Evolutionary conservation across 2,797 vertebrate species (phyloP).

Genomic region (Crenuchus spilurus): DNA sequence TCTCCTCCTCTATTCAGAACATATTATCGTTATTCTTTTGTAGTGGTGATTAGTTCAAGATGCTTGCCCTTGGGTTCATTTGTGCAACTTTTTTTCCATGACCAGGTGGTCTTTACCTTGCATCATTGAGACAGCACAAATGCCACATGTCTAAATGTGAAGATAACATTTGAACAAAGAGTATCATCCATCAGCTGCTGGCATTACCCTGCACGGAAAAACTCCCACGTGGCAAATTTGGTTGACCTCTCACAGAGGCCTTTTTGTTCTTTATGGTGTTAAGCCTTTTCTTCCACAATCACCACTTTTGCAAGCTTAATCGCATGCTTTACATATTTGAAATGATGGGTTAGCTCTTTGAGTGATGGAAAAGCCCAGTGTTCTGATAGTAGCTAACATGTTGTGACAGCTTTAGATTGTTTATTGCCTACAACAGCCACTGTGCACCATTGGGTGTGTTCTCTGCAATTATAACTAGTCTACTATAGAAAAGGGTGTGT

Average conservation of each 20-base stretch:
- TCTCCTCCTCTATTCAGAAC: too few species aligned
- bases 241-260: slow-evolving; percentile 61
- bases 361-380: background rate
- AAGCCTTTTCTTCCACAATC: slow-evolving; percentile 59
- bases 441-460: slow-evolving; percentile 4
- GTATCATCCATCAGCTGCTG: slow-evolving; percentile 43
- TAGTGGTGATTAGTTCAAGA: background rate
- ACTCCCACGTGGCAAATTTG: slow-evolving; percentile 55
- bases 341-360: slow-evolving; percentile 18
- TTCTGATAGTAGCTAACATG: background rate
- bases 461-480: background rate
- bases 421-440: background rate
- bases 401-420: background rate
- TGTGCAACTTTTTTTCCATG: background rate
- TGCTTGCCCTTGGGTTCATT: background rate
- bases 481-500: background rate
- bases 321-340: slow-evolving; percentile 39
- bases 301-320: slow-evolving; percentile 47
- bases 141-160: slow-evolving; percentile 56
- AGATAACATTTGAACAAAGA: slow-evolving; percentile 35
- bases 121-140: background rate
- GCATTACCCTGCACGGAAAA: slow-evolving; percentile 64
- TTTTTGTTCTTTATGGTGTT: slow-evolving; percentile 73
- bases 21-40: too few species aligned
- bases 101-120: background rate